Conservation (phyloP, 2,888 invertebrate species). For the Hermaeophaga mercurialis region DNA sequence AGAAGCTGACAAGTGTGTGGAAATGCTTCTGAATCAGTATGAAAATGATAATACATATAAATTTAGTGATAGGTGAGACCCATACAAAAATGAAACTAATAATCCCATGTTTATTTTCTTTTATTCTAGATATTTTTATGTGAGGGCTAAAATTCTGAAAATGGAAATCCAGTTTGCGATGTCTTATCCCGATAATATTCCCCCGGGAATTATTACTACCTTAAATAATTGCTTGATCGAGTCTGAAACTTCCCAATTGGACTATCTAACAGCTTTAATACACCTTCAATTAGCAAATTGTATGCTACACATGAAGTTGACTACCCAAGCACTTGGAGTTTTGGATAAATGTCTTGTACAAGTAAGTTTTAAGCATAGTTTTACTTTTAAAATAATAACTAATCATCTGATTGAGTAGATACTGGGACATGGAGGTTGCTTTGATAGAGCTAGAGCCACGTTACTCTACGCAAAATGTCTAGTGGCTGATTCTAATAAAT, state of each 20-base stretch:
- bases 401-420: too few relatives aligned
- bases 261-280: constrained; percentile 75
- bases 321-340: constrained; percentile 74
- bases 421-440: constrained; percentile 81
- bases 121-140: constrained; percentile 57
- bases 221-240: constrained; percentile 75
- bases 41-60: constrained; percentile 61
- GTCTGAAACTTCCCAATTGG: constrained; percentile 75
- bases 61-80: constrained; percentile 53
- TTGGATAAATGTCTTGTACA: constrained; percentile 62
- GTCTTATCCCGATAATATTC: constrained; percentile 62
- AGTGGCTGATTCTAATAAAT: constrained; percentile 66
- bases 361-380: constrained; percentile 3
- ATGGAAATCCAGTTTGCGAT: constrained; percentile 67
- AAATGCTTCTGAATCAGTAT: constrained; percentile 62
- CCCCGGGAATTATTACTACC: constrained; percentile 62
- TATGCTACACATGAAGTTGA: constrained; percentile 75
- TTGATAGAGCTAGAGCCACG: constrained; percentile 78
- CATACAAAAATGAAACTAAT: constrained; percentile 54
- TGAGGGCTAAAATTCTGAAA: constrained; percentile 72
- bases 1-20: constrained; percentile 55
- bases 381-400: too few relatives aligned
- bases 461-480: constrained; percentile 80
- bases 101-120: constrained; percentile 1
- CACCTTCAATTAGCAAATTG: constrained; percentile 82